Evolutionary conservation across 35 echinoderm and acorn worm genomes (phyloP).

Genomic region (Holothuria glaberrima): DNA sequence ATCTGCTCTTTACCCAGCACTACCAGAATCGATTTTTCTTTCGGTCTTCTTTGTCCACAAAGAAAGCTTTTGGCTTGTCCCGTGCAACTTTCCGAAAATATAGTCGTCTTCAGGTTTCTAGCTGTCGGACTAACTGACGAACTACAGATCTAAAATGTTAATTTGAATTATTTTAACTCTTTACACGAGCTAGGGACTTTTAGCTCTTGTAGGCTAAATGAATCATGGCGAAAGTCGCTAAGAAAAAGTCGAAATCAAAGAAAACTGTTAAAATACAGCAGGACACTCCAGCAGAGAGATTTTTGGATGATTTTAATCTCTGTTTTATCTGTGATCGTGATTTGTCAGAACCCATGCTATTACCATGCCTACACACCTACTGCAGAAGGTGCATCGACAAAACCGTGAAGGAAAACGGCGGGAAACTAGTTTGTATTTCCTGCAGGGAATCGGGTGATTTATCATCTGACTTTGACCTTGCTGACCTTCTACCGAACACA

Average conservation of each 20-base stretch:
- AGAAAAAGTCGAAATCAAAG: conserved; percentile 1
- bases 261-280: conserved; percentile 7
- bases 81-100: no score
- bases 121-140: no score
- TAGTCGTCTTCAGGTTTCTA: no score
- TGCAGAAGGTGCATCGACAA: conserved; percentile 80
- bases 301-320: conserved; percentile 53
- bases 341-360: conserved; percentile 60
- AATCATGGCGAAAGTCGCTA: conserved; percentile 18
- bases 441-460: conserved; percentile 54
- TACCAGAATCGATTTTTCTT: no score
- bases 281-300: conserved; percentile 18
- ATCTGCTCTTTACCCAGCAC: no score
- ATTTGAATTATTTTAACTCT: no score
- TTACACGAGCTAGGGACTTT: no score
- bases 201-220: neutral
- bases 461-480: neutral
- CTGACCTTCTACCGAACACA: conserved; percentile 58
- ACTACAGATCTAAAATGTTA: no score
- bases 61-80: no score
- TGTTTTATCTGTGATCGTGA: conserved; percentile 74
- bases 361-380: conserved; percentile 83
- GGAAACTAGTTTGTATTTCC: conserved; percentile 44
- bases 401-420: conserved; percentile 55
- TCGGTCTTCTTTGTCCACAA: no score